Evolutionary conservation across 2,113 vertebrate genomes (phyloP), one percentile per base, ranked within the genome.

Genomic region (Passer domesticus): DNA sequence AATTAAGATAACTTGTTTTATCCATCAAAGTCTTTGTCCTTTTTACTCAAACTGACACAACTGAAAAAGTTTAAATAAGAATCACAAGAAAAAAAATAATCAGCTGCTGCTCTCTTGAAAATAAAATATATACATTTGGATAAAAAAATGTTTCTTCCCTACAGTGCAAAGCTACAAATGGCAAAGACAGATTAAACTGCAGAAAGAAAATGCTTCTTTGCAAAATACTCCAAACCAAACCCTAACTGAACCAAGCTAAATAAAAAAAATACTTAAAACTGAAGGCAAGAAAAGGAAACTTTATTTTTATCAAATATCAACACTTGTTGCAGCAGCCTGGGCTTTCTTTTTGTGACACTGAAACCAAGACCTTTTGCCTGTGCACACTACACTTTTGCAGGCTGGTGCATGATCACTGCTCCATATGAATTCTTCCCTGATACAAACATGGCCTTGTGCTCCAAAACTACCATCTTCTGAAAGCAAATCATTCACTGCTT

Each of bases 341-440:
- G 16, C 46, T 89, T 92, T 88, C 68, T 96, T 95, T 89, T 82
- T 83, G 16, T 89, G 77, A 90, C 52, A 81, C 53, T 1, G 28
- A 95, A 89, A 56, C 35, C 75, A 94, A 83, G 88, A 94, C 69
- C 64, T 95, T 92, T 81, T 53, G 24, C 41, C 63, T 66, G 18
- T 31, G 52, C 66, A 79, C 2, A 5, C 46, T 90, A 72, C 16
- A 25, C 59, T 92, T 90, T 70, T 87, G 35, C 56, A 47, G 58
- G 47, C 52, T 96, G 88, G 33, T 63, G 52, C 49, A 73, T 89
- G 70, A 44, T 88, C 87, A 52, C 44, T 81, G 49, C 37, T 33
- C 20, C 25, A 3, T 44, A 55, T 66, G 75, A 92, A 92, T 82
- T 64, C 49, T 81, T 87, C 46, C 31, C 31, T 41, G 74, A 70